Evolutionary conservation across 2,888 invertebrate genomes (phyloP).

Genomic region (Patella ulyssiponensis): DNA sequence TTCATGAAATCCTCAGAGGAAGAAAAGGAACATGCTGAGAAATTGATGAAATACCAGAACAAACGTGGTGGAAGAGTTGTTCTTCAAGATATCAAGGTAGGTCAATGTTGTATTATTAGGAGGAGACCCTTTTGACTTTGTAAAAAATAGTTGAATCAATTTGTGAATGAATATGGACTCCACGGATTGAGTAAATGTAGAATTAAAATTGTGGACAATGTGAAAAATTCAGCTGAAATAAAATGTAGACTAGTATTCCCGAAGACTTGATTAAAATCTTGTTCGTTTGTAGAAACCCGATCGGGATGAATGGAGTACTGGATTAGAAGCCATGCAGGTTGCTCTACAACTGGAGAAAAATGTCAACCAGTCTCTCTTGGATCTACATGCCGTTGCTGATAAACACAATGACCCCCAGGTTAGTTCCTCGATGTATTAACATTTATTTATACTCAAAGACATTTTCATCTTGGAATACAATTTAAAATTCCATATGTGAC

Average conservation of each 20-base stretch:
- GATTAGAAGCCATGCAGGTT: conserved; percentile 81
- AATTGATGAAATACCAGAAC: conserved; percentile 76
- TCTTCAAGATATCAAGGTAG: conserved; percentile 77
- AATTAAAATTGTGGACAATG: no score
- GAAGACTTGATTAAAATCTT: no score
- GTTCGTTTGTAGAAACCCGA: conserved; percentile 64
- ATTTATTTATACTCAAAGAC: no score
- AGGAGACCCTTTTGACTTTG: no score
- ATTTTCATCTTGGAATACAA: no score
- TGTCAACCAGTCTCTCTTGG: conserved; percentile 83
- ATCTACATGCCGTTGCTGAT: conserved; percentile 78
- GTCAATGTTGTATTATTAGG: no score
- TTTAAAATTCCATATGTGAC: no score
- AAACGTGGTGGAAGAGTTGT: conserved; percentile 84
- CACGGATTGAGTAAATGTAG: no score
- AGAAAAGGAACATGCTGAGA: conserved; percentile 86
- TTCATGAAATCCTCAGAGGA: conserved; percentile 84
- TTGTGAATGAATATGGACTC: no score
- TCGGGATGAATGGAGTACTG: conserved; percentile 80
- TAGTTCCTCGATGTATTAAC: conserved; percentile 13
- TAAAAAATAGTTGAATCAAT: no score
- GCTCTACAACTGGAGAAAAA: conserved; percentile 84
- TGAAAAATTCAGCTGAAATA: no score
- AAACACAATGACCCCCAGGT: conserved; percentile 80
- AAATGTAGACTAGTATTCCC: no score